These are phyloP conservation scores for Porites lobata DNA, from an alignment of 92 coral and sea anemone species.

Conservation along the genomic window DNA sequence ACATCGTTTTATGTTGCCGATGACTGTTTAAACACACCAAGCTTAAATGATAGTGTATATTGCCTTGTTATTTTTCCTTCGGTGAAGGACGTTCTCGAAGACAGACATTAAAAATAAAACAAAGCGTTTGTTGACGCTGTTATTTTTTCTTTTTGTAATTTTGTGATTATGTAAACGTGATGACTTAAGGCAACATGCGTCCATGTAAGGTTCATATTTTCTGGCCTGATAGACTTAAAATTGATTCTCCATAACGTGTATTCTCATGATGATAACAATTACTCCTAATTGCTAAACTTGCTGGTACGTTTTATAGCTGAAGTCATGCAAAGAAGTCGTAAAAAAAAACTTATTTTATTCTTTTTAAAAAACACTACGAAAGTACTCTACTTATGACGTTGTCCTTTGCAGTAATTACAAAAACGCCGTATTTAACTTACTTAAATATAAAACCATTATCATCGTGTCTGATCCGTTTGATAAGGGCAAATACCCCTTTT, in stretches of 20 bases:
- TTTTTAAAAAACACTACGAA: no score
- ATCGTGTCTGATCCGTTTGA: background rate
- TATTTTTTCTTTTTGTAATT: no score
- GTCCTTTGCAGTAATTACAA: background rate
- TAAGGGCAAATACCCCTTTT: background rate
- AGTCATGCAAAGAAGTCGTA: no score
- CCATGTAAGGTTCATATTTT: background rate
- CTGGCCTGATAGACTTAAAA: background rate
- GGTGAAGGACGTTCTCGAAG: background rate
- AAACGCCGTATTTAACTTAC: background rate
- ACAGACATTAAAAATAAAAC: background rate
- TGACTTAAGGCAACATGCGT: background rate
- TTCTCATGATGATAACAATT: no score
- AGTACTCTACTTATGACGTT: background rate
- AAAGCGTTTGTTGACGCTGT: background rate
- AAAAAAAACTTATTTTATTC: no score
- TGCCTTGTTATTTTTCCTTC: background rate
- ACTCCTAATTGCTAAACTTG: background rate
- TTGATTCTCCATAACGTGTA: background rate
- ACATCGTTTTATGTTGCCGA: constrained; percentile 14
- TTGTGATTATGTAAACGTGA: background rate
- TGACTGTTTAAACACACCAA: background rate
- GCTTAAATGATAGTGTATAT: background rate
- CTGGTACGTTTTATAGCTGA: background rate
- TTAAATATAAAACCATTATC: background rate